Evolutionary conservation across 2,113 vertebrate genomes (phyloP), one percentile per base, ranked within the genome.

Genomic region (Nerophis lumbriciformis): DNA sequence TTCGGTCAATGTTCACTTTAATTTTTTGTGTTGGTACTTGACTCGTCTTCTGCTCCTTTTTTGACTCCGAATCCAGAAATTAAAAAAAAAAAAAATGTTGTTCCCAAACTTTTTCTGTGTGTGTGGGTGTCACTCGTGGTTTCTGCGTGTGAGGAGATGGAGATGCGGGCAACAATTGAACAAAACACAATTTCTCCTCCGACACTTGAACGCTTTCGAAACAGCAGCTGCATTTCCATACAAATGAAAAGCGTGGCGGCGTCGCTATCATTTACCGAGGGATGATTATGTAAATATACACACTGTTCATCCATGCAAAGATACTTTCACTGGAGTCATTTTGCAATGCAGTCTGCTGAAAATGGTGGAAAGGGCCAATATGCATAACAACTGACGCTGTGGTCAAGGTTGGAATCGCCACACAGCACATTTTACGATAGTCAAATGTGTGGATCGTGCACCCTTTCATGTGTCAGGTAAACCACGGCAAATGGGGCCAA

Each of bases 1-100:
- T 82, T 77, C 77, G 89, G 72, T 85, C 73, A 47, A 76, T 85
- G 79, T 88, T 84, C 88, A 80, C 90, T 89, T 92, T 81, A 76
- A n/a, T 61, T 78, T 94, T 94, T 91, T 15, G 91, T 94, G 88
- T 90, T 87, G 88, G 90, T 93, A 84, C 80, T 80, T 85, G 78
- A 44, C 55, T 81, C 85, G 81, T 84, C 76, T 88, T 90, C 90
- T 91, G 91, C 90, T 93, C 91, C 93, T 91, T 45, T 28, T 45
- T 92, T 82, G 91, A 87, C 92, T 94, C 90, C 90, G 55, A 92
- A 90, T 91, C 92, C 39, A 21, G 39, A 57, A 93, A 92, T 94
- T 93, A 94, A 94, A 94, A 95, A 95, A 95, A 95, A 93, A 94
- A 94, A 94, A 94, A 93, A 94, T 92, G 90, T 94, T 95, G 93